These are phyloP conservation scores for Scophthalmus maximus DNA, from an alignment of 2,113 vertebrate genomes.

Conservation along the genomic window DNA sequence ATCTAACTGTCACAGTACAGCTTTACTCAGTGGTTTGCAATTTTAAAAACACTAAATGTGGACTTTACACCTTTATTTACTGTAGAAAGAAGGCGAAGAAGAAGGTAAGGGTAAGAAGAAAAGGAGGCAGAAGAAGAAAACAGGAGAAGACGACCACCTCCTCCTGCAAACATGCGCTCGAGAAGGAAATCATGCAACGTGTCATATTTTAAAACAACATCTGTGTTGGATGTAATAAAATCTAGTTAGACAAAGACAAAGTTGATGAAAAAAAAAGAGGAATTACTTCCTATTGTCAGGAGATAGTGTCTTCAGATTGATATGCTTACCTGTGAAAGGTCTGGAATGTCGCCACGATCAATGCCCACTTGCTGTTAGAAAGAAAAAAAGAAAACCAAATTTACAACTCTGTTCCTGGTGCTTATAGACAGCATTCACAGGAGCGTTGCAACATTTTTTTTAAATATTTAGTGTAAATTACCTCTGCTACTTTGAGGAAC, in stretches of 20 bases:
- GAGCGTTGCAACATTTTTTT: too few relatives aligned
- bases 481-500: constrained; percentile 99
- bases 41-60: constrained; percentile 17
- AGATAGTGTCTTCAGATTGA: not conserved
- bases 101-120: constrained; percentile 30
- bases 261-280: constrained; percentile 26
- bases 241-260: constrained; percentile 33
- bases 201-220: constrained; percentile 29
- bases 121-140: constrained; percentile 35
- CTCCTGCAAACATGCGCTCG: constrained; percentile 72
- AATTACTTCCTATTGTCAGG: not conserved
- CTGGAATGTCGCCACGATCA: constrained; percentile 98
- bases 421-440: not conserved
- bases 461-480: constrained; percentile 52
- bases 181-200: constrained; percentile 75
- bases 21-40: constrained; percentile 19
- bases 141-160: constrained; percentile 51
- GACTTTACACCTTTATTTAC: constrained; percentile 83
- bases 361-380: constrained; percentile 95
- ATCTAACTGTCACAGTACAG: constrained; percentile 48
- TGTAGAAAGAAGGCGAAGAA: constrained; percentile 69
- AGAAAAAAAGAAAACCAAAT: not conserved
- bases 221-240: constrained; percentile 23
- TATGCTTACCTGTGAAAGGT: constrained; percentile 93
- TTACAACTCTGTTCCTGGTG: constrained; percentile 19